Conservation (phyloP, 2,888 invertebrate species). For the Muschampia plurimacula region DNA sequence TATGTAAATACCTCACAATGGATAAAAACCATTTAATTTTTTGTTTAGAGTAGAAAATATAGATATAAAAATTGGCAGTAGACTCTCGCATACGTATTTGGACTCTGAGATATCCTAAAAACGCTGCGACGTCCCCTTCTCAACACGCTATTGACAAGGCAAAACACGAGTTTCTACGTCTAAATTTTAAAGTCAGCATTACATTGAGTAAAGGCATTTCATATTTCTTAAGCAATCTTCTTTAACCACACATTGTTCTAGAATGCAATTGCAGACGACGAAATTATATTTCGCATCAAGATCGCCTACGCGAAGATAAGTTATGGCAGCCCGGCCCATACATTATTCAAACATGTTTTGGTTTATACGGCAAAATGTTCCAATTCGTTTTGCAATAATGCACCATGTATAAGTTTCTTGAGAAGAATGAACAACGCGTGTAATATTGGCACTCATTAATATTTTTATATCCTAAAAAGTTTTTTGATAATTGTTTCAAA, state of each 20-base stretch:
- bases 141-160: too few relatives aligned
- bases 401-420: slow-evolving; percentile 53
- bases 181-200: too few relatives aligned
- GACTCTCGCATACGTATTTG: too few relatives aligned
- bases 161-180: too few relatives aligned
- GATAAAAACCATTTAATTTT: too few relatives aligned
- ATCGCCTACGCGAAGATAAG: slow-evolving; percentile 68
- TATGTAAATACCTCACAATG: too few relatives aligned
- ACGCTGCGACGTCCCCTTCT: too few relatives aligned
- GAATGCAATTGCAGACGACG: slow-evolving; percentile 59
- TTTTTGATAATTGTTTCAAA: not conserved
- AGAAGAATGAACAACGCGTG: slow-evolving; percentile 51
- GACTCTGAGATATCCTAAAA: too few relatives aligned
- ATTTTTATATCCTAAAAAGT: not conserved
- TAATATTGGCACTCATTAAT: slow-evolving; percentile 29
- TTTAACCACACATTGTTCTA: slow-evolving; percentile 30
- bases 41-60: too few relatives aligned
- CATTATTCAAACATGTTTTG: slow-evolving; percentile 70
- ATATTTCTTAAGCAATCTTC: not conserved
- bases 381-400: slow-evolving; percentile 68
- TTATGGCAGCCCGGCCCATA: slow-evolving; percentile 59
- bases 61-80: too few relatives aligned
- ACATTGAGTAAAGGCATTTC: not conserved
- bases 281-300: slow-evolving; percentile 66
- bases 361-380: slow-evolving; percentile 56